Evolutionary conservation across 2,113 vertebrate species (phyloP), one percentile per base, ranked within the genome.

Genomic region (Pluvialis apricaria): DNA sequence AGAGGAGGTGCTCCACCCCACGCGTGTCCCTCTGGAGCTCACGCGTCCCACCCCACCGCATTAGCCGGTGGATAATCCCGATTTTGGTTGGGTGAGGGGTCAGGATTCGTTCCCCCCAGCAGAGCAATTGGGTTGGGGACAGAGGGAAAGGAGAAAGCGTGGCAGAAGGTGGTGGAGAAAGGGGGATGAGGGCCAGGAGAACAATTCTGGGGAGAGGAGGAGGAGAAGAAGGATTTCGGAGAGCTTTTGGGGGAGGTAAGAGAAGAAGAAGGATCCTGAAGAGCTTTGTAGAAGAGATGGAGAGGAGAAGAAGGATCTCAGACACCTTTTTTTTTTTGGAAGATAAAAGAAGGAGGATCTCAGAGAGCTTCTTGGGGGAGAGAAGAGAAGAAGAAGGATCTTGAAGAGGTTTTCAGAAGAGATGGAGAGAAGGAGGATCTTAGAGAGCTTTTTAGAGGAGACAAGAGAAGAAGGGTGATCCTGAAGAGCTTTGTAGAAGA

Each of bases 81-180:
- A 8, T 38, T 15, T 45, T 34, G 40, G 71, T 32, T 6, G 38
- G 51, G 38, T 34, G 71, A 44, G 10, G 11, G 71, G 71, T 29
- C 34, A 51, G 11, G 47, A 36, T 75, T 22, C 95, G 94, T 91
- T 98, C 97, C 55, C 98, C 98, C 98, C 98, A 1, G 97, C 97
- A 84, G 97, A 96, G 18, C 97, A 81, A 92, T 98, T 3, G 36
- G 13, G 24, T 21, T 11, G 69, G n/a, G 19, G 14, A 14, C 26
- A 15, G 49, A 52, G 49, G 49, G 25, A 36, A 21, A 31, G 26
- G 70, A 24, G 47, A 38, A 51, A 21, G 29, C 15, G 1, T 4
- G 44, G 44, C 18, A n/a, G 18, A 29, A 38, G 29, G 21, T n/a
- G 52, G 52, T 24, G 28, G 51, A 72, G 64, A 44, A 31, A 54